These are phyloP conservation scores for Tridacna gigas DNA, from an alignment of 2,888 invertebrate genomes.

Conservation along the genomic window DNA sequence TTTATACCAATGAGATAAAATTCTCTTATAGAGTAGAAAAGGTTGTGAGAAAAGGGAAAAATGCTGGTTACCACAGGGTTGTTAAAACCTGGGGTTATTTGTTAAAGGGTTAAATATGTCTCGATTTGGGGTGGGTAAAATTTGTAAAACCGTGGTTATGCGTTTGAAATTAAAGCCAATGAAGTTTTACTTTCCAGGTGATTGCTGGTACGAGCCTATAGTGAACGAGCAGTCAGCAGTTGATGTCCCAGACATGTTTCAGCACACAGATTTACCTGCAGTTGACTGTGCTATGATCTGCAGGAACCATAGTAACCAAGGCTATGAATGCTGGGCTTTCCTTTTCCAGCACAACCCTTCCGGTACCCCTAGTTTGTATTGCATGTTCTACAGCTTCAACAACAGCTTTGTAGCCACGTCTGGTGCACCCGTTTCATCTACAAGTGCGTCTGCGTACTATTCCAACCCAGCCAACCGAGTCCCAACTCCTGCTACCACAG, in stretches of 20 bases:
- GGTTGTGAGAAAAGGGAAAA: too few species aligned
- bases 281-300: constrained; percentile 19
- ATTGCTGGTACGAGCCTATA: constrained; percentile 30
- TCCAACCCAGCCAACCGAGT: background rate
- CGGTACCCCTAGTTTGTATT: background rate
- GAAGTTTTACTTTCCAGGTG: background rate
- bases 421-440: constrained; percentile 1
- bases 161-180: background rate
- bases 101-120: too few species aligned
- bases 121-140: too few species aligned
- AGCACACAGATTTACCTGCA: background rate
- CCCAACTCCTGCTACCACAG: background rate
- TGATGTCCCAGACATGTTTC: background rate
- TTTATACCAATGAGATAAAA: too few species aligned
- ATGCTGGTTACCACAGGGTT: too few species aligned
- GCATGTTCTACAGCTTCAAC: constrained; percentile 8
- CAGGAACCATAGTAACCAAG: background rate
- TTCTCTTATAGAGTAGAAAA: too few species aligned
- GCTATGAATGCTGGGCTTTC: constrained; percentile 21
- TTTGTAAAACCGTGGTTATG: too few species aligned
- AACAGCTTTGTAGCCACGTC: background rate
- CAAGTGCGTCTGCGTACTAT: constrained; percentile 1
- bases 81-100: too few species aligned
- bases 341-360: background rate
- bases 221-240: constrained; percentile 8